These are phyloP conservation scores for Tragelaphus buxtoni DNA, from an alignment of 2,113 vertebrate species.

Conservation along the genomic window DNA sequence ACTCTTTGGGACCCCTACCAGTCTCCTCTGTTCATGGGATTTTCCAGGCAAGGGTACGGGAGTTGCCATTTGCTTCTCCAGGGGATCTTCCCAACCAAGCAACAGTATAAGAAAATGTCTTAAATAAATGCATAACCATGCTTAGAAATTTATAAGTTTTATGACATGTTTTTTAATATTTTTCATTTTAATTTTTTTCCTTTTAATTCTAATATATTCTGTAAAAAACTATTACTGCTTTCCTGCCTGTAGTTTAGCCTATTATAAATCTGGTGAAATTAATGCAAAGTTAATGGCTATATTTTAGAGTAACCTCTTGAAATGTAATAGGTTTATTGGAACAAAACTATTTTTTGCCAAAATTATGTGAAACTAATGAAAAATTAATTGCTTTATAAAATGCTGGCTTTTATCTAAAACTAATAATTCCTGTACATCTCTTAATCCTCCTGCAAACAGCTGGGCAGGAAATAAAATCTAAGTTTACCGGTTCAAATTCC, in stretches of 20 bases:
- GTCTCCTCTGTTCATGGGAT: background rate
- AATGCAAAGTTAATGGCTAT: slow-evolving; percentile 67
- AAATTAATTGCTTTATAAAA: slow-evolving; percentile 85
- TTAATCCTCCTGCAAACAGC: slow-evolving; percentile 80
- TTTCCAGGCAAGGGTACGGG: background rate
- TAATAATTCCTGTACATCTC: slow-evolving; percentile 81
- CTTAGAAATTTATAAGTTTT: slow-evolving; percentile 66
- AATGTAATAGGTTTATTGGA: slow-evolving; percentile 80
- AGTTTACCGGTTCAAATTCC: slow-evolving; percentile 82
- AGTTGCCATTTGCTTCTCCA: background rate
- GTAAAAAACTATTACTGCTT: slow-evolving; percentile 54
- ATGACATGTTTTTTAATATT: slow-evolving; percentile 51
- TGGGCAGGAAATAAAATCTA: slow-evolving; percentile 83
- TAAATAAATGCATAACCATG: slow-evolving; percentile 65
- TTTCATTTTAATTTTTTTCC: slow-evolving; percentile 65
- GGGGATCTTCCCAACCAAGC: background rate
- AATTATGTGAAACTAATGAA: slow-evolving; percentile 83
- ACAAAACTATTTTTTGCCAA: slow-evolving; percentile 81
- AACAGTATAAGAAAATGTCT: slow-evolving; percentile 37
- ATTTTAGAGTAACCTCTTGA: slow-evolving; percentile 71
- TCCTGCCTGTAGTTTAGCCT: slow-evolving; percentile 56
- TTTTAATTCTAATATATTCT: slow-evolving; percentile 72
- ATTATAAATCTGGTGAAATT: slow-evolving; percentile 70
- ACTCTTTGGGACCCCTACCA: background rate
- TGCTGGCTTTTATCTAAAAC: slow-evolving; percentile 79